phyloP scores from a whole-genome alignment of 2,888 invertebrate genomes.

The Lydus trimaculatus region DNA sequence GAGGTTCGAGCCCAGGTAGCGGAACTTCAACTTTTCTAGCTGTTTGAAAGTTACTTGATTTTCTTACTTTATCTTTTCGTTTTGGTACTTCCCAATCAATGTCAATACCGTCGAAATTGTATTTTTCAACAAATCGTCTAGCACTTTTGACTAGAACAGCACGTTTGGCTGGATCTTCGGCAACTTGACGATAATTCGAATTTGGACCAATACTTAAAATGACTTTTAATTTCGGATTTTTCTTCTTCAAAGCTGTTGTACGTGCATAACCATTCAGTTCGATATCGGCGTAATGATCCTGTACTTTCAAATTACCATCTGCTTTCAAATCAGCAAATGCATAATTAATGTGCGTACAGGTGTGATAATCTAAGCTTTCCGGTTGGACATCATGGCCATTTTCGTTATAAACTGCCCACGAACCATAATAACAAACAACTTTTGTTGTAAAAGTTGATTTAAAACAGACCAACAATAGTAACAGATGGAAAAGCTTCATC shows the following conservation, averaged over 20 bases:
- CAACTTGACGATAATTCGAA: slow-evolving; percentile 7
- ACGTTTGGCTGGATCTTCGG: not conserved
- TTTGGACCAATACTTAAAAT: slow-evolving; percentile 20
- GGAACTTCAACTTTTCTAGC: no score
- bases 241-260: slow-evolving; percentile 12
- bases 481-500: not conserved
- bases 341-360: slow-evolving; percentile 28
- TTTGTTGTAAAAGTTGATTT: slow-evolving; percentile 15
- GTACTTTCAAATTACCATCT: slow-evolving; percentile 18
- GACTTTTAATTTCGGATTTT: slow-evolving; percentile 18
- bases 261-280: not conserved
- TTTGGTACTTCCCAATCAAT: slow-evolving; percentile 20
- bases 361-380: slow-evolving; percentile 20
- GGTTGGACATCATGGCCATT: slow-evolving; percentile 15
- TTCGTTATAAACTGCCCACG: slow-evolving; percentile 20
- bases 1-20: no score
- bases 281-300: slow-evolving; percentile 13
- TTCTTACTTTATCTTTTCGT: not conserved
- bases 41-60: no score
- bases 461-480: not conserved
- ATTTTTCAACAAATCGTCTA: slow-evolving; percentile 5
- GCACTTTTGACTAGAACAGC: slow-evolving; percentile 15
- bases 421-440: slow-evolving; percentile 25
- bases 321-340: slow-evolving; percentile 18
- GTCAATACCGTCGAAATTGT: slow-evolving; percentile 26